A percentile compares a stretch with the other conserved stretches of the same genome.
These are phyloP conservation scores for Oreamnos americanus DNA, from an alignment of 2,113 vertebrate species.

Conservation along the genomic window DNA sequence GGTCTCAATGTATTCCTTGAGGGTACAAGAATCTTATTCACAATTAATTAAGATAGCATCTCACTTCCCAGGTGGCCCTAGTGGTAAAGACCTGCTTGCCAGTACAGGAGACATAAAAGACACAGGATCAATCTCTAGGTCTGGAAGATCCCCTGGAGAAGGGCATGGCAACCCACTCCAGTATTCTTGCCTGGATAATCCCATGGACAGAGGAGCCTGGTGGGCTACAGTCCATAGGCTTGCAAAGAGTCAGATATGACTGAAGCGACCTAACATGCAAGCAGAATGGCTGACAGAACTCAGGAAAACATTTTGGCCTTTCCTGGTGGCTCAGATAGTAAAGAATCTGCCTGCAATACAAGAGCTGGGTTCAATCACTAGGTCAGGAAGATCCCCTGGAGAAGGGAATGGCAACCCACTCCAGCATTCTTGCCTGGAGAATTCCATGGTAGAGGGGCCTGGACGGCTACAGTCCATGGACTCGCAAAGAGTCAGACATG, in stretches of 20 bases:
- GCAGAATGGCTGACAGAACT: background rate
- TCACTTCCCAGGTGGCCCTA: background rate
- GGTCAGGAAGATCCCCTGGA: background rate
- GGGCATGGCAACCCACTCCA: background rate
- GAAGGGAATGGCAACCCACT: background rate
- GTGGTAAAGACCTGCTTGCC: background rate
- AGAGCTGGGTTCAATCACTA: background rate
- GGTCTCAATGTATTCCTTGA: background rate
- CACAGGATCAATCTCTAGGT: fast-evolving
- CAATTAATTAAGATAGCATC: background rate
- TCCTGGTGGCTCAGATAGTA: background rate
- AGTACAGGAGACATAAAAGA: background rate
- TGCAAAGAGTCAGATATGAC: background rate
- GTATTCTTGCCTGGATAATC: background rate
- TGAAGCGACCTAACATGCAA: background rate
- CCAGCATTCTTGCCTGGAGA: background rate
- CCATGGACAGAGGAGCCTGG: background rate
- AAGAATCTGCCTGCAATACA: background rate
- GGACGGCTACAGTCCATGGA: background rate
- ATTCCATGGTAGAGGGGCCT: background rate
- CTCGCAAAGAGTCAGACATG: background rate
- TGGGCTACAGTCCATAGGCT: fast-evolving
- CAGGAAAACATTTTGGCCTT: background rate
- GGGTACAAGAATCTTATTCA: background rate
- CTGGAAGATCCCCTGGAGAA: background rate